Percentiles rank a stretch among this genome's conserved stretches.
Conservation (phyloP, 2,113 vertebrate genomes). For the Aphyosemion australe region DNA sequence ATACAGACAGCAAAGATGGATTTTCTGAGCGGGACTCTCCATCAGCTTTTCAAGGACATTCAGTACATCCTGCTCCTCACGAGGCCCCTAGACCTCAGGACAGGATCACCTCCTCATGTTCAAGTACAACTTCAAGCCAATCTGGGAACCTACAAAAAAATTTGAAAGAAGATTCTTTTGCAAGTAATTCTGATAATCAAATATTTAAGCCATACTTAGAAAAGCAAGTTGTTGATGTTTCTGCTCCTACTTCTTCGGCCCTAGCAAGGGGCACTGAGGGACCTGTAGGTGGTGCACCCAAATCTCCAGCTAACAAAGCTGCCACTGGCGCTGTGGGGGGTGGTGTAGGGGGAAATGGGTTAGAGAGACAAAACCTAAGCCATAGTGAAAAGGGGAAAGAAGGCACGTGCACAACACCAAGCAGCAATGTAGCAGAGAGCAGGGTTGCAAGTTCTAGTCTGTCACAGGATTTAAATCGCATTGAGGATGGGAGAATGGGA, state of each 20-base stretch:
- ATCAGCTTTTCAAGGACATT: constrained; percentile 13
- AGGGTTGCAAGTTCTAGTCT: background rate
- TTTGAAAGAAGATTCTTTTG: constrained; percentile 7
- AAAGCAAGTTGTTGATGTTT: constrained; percentile 24
- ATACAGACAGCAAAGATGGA: constrained; percentile 21
- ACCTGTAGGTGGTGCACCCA: background rate
- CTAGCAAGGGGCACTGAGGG: background rate
- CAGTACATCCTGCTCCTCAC: constrained; percentile 12
- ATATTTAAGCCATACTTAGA: constrained; percentile 32
- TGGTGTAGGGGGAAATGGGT: background rate
- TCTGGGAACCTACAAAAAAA: constrained; percentile 5
- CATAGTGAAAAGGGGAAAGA: constrained; percentile 13
- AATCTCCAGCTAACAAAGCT: constrained; percentile 7
- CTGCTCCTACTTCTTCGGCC: constrained; percentile 13
- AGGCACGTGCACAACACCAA: background rate
- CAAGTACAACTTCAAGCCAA: constrained; percentile 21
- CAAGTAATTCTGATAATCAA: constrained; percentile 38
- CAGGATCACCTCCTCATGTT: constrained; percentile 65
- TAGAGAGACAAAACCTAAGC: constrained; percentile 24
- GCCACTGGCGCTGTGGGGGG: background rate
- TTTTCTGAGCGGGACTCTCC: constrained; percentile 33
- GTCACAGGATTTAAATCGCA: constrained; percentile 10
- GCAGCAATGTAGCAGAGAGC: constrained; percentile 1
- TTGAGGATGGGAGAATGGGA: constrained; percentile 40
- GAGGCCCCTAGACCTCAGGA: background rate